Percentiles rank a stretch among this genome's conserved stretches.
These are phyloP conservation scores for Eleginops maclovinus DNA, from an alignment of 2,113 vertebrate genomes.

Conservation along the genomic window DNA sequence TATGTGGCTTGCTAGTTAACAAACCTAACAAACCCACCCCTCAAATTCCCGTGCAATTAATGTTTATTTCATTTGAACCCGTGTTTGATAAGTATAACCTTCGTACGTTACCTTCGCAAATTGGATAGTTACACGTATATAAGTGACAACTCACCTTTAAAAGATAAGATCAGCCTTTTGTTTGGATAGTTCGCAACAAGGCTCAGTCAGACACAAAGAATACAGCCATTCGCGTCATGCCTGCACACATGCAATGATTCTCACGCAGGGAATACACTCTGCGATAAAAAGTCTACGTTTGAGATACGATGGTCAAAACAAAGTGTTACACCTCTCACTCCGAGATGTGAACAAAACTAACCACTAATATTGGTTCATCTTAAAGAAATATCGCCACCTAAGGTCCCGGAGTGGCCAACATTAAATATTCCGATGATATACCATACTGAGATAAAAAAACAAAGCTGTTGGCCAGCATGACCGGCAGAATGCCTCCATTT, in stretches of 20 bases:
- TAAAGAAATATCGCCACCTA: conserved; percentile 2
- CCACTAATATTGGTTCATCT: no score
- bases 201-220: background rate
- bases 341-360: background rate
- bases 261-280: rapidly evolving
- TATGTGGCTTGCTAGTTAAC: no score
- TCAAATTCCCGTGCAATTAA: background rate
- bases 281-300: background rate
- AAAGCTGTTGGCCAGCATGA: no score
- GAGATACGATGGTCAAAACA: background rate
- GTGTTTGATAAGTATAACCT: background rate
- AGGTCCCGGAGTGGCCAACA: background rate
- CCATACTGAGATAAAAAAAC: no score
- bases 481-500: no score
- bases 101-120: background rate
- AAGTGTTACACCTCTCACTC: no score
- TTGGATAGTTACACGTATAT: no score
- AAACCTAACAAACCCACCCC: background rate
- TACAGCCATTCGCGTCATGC: background rate
- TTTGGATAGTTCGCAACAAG: background rate
- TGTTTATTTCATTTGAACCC: no score
- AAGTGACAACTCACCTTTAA: conserved; percentile 4
- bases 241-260: background rate
- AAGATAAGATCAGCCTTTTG: background rate
- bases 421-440: no score